A percentile compares a stretch with the other conserved stretches of the same genome.
Conservation (phyloP, 2,888 invertebrate genomes). For the Parnassius mnemosyne region DNA sequence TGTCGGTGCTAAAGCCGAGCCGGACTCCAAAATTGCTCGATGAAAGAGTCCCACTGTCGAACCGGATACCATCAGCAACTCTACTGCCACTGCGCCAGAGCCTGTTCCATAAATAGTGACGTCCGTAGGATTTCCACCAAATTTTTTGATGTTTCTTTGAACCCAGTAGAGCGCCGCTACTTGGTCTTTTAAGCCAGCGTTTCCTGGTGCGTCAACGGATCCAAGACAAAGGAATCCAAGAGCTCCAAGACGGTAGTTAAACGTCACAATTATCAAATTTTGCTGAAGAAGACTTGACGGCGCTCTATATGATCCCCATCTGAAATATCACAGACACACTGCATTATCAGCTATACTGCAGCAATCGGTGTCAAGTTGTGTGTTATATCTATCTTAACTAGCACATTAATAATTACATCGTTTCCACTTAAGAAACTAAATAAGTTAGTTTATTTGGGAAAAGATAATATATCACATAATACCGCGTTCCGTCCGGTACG, state of each 20-base stretch:
- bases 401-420: no score
- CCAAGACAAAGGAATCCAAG: conserved; percentile 69
- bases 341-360: no score
- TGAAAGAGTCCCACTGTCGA: conserved; percentile 54
- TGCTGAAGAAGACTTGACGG: conserved; percentile 47
- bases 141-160: conserved; percentile 59
- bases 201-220: conserved; percentile 54
- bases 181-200: conserved; percentile 70
- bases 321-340: conserved; percentile 37
- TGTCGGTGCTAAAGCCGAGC: conserved; percentile 59
- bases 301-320: conserved; percentile 59
- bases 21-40: conserved; percentile 63
- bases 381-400: no score
- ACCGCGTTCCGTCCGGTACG: no score
- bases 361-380: no score
- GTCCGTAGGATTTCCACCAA: conserved; percentile 61
- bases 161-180: conserved; percentile 69
- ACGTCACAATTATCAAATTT: conserved; percentile 57
- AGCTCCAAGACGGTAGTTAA: conserved; percentile 66
- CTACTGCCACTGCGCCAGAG: conserved; percentile 59
- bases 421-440: no score
- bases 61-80: conserved; percentile 58
- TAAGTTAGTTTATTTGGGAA: no score
- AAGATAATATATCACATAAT: no score
- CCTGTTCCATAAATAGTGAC: conserved; percentile 65